phyloP scores from a whole-genome alignment of 1,140 invertebrate genomes.

The Cryptotermes secundus region DNA sequence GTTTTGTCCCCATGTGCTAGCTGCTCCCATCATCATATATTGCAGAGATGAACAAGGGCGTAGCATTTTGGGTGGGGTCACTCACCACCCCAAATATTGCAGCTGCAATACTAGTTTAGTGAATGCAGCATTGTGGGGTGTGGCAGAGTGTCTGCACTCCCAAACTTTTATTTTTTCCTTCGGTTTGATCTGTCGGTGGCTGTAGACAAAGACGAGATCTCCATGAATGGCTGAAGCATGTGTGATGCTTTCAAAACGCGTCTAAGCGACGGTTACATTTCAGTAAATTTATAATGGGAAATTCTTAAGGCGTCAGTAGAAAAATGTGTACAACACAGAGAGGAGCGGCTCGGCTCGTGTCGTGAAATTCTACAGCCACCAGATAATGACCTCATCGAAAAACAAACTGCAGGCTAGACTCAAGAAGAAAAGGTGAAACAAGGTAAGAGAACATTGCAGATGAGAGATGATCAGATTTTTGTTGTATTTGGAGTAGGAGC shows the following conservation, averaged over 20 bases:
- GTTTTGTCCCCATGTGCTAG: background rate
- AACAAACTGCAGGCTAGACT: no score
- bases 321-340: background rate
- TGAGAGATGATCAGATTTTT: no score
- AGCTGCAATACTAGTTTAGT: background rate
- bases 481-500: no score
- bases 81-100: background rate
- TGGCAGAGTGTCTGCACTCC: background rate
- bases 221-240: background rate
- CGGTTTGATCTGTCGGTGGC: background rate
- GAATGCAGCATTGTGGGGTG: background rate
- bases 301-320: background rate
- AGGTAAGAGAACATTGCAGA: background rate
- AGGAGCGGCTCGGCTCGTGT: background rate
- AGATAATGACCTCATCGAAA: no score
- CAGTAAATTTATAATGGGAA: background rate
- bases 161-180: background rate
- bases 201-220: constrained; percentile 3
- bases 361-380: no score
- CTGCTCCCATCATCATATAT: background rate
- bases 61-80: background rate
- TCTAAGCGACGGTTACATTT: background rate
- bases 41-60: constrained; percentile 6
- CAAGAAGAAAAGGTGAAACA: background rate
- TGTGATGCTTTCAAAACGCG: background rate